Evolutionary conservation across 2,888 invertebrate species (phyloP).

Genomic region (Lycaena phlaeas): DNA sequence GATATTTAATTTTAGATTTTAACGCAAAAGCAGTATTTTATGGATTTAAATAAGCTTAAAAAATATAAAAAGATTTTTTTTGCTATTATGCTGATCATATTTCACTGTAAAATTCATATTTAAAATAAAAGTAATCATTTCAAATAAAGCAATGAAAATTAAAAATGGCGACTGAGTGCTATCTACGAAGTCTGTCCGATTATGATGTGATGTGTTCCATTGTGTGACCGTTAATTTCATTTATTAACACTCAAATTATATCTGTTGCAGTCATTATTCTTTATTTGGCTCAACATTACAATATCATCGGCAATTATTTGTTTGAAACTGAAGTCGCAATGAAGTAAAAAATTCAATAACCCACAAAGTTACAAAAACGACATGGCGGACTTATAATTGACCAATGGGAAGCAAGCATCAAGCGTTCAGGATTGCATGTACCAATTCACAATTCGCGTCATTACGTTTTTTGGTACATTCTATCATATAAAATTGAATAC

Average conservation of each 20-base stretch:
- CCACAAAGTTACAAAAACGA: conserved; percentile 55
- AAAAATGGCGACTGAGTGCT: conserved; percentile 23
- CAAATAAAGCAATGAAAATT: conserved; percentile 12
- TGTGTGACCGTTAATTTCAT: conserved; percentile 15
- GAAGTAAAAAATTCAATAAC: conserved; percentile 39
- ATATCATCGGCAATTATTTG: conserved; percentile 11
- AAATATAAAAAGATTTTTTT: background rate
- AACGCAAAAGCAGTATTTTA: background rate
- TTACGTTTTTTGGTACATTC: conserved; percentile 77
- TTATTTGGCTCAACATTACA: conserved; percentile 11
- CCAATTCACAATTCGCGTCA: conserved; percentile 83
- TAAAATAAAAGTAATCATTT: conserved; percentile 11
- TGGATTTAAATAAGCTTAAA: background rate
- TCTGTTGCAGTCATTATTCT: conserved; percentile 13
- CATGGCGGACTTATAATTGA: conserved; percentile 78
- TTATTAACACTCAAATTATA: conserved; percentile 9
- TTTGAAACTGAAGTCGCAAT: conserved; percentile 14
- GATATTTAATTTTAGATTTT: background rate
- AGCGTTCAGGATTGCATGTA: conserved; percentile 76
- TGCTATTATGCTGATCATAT: background rate
- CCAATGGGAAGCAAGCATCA: conserved; percentile 81
- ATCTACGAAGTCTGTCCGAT: conserved; percentile 20
- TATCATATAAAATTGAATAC: conserved; percentile 44
- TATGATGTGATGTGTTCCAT: conserved; percentile 22
- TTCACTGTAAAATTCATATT: background rate